Base-by-base conservation (phyloP, 2,797 vertebrate species). In the Lacerta viridis region DNA sequence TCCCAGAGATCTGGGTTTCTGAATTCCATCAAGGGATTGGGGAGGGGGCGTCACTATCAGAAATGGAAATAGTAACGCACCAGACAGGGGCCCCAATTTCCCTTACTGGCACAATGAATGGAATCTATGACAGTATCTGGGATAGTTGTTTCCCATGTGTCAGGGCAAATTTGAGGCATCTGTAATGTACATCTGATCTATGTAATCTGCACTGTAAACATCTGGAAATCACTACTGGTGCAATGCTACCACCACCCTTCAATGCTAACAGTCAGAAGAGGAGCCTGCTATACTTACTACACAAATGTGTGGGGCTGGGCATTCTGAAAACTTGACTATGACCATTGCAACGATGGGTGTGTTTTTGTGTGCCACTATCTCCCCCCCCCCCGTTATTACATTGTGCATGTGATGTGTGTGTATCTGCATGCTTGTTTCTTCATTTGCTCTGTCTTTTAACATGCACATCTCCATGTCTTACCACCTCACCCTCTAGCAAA, bases 171-270 rank as follows among this genome's bases (percentile, higher is more conserved):
- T 71, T 86, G 43, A 86, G 43, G 64, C 77, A 86, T 80, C 76
- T 86, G 77, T 80, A 80, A 80, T 86, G n/a, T 80, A 71, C 77
- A 86, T 86, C 23, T 80, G 77, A 86, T 86, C 36, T 75, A 50
- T 61, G 23, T 75, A 74, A 33, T 75, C 61, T 79, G 66, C 23
- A 80, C n/a, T 80, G 64, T 86, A 79, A 86, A 86, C 76, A 86
- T 86, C 64, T 71, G 85, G 66, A 86, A 71, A 55, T 80, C 77
- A 50, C 85, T 80, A 41, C 10, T 80, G 66, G n/a, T 69, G 43
- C 76, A 79, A 27, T 46, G 17, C 43, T 86, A 69, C 76, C 64
- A 79, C 61, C 64, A 50, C 13, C 66, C 61, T 85, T 64, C 39
- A 64, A 43, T 41, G 25, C 72, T 68, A 85, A 43, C n/a, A 33